Conservation (phyloP, 2,888 invertebrate genomes). For the Noctua janthe region DNA sequence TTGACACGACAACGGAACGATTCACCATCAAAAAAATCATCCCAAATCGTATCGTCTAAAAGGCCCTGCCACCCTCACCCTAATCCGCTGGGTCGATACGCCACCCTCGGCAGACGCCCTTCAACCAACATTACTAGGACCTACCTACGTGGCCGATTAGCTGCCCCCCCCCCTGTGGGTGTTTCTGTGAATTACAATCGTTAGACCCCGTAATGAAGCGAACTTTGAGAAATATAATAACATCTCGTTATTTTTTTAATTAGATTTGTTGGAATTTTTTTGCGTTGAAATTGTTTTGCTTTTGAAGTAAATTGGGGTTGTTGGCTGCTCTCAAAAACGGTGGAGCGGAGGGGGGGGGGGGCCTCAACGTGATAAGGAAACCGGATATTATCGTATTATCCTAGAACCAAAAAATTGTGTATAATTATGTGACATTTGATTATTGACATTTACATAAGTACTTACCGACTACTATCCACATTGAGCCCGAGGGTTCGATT, state of each 20-base stretch:
- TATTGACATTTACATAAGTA: neutral
- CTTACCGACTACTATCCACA: too few species aligned
- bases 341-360: neutral
- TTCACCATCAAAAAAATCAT: neutral
- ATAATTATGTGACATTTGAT: too few species aligned
- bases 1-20: neutral
- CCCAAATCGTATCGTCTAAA: conserved; percentile 53
- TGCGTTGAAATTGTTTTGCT: neutral
- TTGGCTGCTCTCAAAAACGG: neutral
- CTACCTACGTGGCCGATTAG: conserved; percentile 64
- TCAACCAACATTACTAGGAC: conserved; percentile 47
- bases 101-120: conserved; percentile 65
- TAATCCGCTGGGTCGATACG: conserved; percentile 70
- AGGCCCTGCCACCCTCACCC: conserved; percentile 25
- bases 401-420: neutral
- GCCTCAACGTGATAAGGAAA: neutral
- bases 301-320: neutral
- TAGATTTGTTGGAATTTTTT: conserved; percentile 15
- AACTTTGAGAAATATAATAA: conserved; percentile 26
- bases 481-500: neutral
- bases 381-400: neutral
- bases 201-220: conserved; percentile 42
- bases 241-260: conserved; percentile 25
- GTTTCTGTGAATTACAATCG: conserved; percentile 63
- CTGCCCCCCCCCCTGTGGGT: conserved; percentile 49